Evolutionary conservation across 2,113 vertebrate species (phyloP).

Genomic region (Dipodomys stephensi): DNA sequence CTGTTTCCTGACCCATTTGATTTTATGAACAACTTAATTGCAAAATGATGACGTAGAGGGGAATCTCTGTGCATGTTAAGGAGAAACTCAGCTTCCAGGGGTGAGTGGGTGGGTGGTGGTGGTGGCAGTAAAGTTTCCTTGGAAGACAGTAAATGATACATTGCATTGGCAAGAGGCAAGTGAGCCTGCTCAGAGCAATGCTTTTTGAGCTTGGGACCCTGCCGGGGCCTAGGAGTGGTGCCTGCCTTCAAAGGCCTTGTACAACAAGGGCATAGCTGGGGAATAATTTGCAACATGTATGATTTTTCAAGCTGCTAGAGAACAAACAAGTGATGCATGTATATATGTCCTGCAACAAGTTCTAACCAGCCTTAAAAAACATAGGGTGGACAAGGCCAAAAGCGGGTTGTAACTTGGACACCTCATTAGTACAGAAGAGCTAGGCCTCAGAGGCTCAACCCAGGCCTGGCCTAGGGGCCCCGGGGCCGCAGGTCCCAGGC

Average conservation of each 20-base stretch:
- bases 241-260: neutral
- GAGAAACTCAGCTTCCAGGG: neutral
- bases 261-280: neutral
- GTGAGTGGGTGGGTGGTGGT: neutral
- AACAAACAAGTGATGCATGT: neutral
- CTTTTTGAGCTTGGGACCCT: rapidly evolving
- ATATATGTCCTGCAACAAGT: constrained; percentile 40
- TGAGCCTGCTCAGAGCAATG: neutral
- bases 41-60: constrained; percentile 1
- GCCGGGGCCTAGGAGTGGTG: rapidly evolving
- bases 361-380: constrained; percentile 60
- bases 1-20: neutral
- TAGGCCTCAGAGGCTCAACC: neutral
- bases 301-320: neutral
- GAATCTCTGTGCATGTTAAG: neutral
- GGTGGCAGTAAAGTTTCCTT: neutral
- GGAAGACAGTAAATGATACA: neutral
- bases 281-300: neutral
- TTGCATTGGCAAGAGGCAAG: neutral
- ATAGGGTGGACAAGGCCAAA: constrained; percentile 59
- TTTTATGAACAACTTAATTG: constrained; percentile 48
- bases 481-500: neutral
- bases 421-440: constrained; percentile 21
- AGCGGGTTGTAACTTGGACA: constrained; percentile 47
- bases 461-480: neutral